Base-by-base conservation (phyloP, 1,140 invertebrate species). In the Pseudoatta argentina region DNA sequence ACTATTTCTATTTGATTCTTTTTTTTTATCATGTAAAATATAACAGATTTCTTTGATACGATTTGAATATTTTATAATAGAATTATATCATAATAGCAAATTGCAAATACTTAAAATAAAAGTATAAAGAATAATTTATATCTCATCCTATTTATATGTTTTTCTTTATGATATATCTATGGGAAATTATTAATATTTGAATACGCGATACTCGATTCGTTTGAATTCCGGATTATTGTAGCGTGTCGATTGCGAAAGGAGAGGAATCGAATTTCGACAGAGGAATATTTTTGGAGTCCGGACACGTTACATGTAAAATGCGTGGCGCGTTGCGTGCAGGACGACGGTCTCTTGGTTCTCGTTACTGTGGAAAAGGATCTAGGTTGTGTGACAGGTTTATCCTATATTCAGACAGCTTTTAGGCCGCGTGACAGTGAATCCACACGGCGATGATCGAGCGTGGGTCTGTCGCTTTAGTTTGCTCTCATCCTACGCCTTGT, bases 331-430 rank as follows among this genome's bases (percentile, higher is more conserved):
- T 71, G 64, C 77, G 64, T 34, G 59, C 34, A 30, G 48, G 34
- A 75, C 53, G 64, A n/a, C 18, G 77, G 53, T 72, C 21, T 48
- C 21, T 5, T 48, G 53, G 34, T 82, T 61, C 44, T n/a, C 16
- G 30, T 48, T 86, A 89, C 88, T 78, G 77, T 18, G 72, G 66
- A 89, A 77, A 57, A 64, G 81, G 72, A 87, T 89, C 88, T 83
- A 55, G 63, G 76, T 55, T 55, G 72, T 73, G 64, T 83, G 87
- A 89, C 88, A 73, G 59, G 55, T 87, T 81, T 89, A 89, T 67
- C 59, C 88, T 78, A 71, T 89, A 87, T 66, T 67, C 61, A 51
- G 87, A 39, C 57, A 57, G 59, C 61, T 87, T 83, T 89, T 73
- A 51, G 66, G 53, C 51, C 16, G 18, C 6, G 48, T 30, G 61